Base-by-base conservation (phyloP, 2,888 invertebrate genomes). In the Dasysyrphus albostriatus region DNA sequence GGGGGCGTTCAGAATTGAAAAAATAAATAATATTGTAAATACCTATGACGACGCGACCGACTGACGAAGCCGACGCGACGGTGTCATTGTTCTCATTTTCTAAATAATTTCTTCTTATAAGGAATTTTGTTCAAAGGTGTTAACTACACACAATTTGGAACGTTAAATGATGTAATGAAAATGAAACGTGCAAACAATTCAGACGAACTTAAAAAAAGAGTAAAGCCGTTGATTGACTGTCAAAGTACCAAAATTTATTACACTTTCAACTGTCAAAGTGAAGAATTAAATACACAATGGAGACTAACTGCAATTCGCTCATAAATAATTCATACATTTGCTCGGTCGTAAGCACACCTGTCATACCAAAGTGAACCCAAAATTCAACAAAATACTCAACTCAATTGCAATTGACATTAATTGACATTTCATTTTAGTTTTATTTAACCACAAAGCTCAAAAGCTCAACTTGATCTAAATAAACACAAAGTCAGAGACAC, bases 371-470 rank as follows among this genome's bases (percentile, higher is more conserved):
- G 47, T 58, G 80, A 37, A 65, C 77, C 49, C 37, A 76, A 85
- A 77, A 49, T n/a, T 7, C 59, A 49, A 44, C 37, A 69, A 74
- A 54, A 58, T 78, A 73, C 77, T 82, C 70, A 74, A 78, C 58
- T 74, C 82, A 74, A 83, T 87, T 65, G 82, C 74, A 87, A 78
- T 72, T 87, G 87, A 82, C 85, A 59, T 82, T 82, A 87, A 87
- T 87, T 82, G 82, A 83, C 78, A 72, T 82, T 82, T 83, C 70
- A 51, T 56, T 19, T 47, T 24, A 49, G 70, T 83, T 78, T 58
- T 51, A 70, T 83, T 78, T 78, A 37, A 49, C 49, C 32, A 8
- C 29, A 16, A 59, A 24, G 8, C 12, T 12, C 19, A 24, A 61
- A 39, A 61, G 61, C 37, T 63, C 47, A 69, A 87, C 56, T 69